These are phyloP conservation scores for Albula goreensis DNA, from an alignment of 2,113 vertebrate genomes.

Conservation along the genomic window DNA sequence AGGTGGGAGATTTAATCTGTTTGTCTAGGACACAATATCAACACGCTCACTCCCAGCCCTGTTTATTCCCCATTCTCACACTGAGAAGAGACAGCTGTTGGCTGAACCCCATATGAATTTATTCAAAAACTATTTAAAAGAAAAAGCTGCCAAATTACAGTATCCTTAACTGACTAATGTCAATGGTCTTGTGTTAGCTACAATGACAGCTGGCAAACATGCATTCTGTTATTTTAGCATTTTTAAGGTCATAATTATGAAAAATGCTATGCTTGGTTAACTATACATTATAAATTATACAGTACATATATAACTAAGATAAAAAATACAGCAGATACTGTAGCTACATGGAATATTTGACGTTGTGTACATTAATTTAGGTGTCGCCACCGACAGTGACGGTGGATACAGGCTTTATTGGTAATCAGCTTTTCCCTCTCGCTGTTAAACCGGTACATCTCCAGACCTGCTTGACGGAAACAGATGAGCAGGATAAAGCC, in stretches of 20 bases:
- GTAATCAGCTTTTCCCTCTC: not conserved
- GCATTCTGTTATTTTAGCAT: not conserved
- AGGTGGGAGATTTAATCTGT: not conserved
- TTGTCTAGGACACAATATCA: not conserved
- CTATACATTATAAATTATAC: not conserved
- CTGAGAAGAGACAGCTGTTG: not conserved
- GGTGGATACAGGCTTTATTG: not conserved
- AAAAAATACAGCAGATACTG: too few species aligned
- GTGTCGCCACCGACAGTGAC: not conserved
- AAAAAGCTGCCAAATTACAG: too few species aligned
- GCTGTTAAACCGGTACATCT: not conserved
- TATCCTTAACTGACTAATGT: too few species aligned
- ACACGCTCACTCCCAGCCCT: not conserved
- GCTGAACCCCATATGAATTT: too few species aligned
- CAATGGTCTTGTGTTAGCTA: too few species aligned
- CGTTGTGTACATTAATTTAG: not conserved
- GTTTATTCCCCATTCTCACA: not conserved
- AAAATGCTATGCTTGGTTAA: not conserved
- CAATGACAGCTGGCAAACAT: not conserved
- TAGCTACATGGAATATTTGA: too few species aligned
- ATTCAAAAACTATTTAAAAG: too few species aligned
- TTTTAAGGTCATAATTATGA: not conserved
- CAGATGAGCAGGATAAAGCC: not conserved
- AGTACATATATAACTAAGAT: too few species aligned
- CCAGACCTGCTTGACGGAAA: not conserved